Base-by-base conservation (phyloP, 2,113 vertebrate species). In the Butorides virescens region DNA sequence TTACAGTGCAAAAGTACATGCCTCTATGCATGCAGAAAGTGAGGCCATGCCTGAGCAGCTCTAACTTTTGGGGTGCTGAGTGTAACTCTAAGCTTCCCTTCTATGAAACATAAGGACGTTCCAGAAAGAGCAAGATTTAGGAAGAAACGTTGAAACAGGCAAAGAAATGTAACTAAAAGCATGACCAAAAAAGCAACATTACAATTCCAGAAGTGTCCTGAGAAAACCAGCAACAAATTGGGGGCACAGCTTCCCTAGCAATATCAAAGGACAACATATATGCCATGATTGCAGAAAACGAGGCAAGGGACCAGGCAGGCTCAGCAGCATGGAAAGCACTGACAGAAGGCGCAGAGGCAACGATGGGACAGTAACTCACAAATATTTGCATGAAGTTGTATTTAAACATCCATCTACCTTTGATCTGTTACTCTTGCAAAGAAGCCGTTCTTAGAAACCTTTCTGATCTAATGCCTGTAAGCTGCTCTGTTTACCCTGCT, bases 351-450 rank as follows among this genome's bases (percentile, higher is more conserved):
- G 78, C 15, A 58, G 65, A 73, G 44, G 73, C 55, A 73, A 46
- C 20, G 83, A 85, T 47, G 58, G 92, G 84, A 88, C 62, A 42
- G 39, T 65, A 63, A 46, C 42, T 73, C 70, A 58, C 42, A 25
- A 59, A 50, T 65, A 91, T 62, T 92, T 95, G 81, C 84, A 86
- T 95, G 59, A 79, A 66, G 81, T 20, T 89, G 46, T 59, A 91
- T 82, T 95, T 76, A 95, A 92, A 95, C 66, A 92, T 72, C 80
- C 77, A 65, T 11, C 2, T 1, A 59, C 58, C 91, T 94, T 95
- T 95, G 86, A 96, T 95, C 86, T 79, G 70, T 47, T 87, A n/a
- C 36, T 79, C 86, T 85, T 72, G n/a, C 80, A 79, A 92, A 91
- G 71, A 77, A 90, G 55, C 67, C 1, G 7, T 71, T 92, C 59